Conservation (phyloP, 92 coral and sea anemone species). For the Galaxea fascicularis region DNA sequence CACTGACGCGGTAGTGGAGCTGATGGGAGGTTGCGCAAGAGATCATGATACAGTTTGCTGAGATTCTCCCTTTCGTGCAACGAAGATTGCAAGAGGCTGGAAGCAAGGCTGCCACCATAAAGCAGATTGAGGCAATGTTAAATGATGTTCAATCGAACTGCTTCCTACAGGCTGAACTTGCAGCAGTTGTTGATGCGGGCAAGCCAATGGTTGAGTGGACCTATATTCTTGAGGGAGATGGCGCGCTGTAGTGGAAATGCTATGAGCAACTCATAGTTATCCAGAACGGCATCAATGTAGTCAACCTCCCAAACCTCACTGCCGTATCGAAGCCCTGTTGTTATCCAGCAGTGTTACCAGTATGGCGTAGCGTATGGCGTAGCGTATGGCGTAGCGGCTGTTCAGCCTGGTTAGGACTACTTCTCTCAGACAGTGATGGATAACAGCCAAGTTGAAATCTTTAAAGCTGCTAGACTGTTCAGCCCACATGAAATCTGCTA, state of each 20-base stretch:
- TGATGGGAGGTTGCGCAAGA: conserved; percentile 64
- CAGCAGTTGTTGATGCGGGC: conserved; percentile 59
- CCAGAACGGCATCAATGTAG: conserved; percentile 42
- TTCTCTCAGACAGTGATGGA: neutral
- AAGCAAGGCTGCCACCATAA: conserved; percentile 49
- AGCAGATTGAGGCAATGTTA: conserved; percentile 41
- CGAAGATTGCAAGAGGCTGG: conserved; percentile 27
- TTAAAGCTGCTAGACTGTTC: neutral
- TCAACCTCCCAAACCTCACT: conserved; percentile 24
- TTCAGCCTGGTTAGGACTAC: conserved; percentile 57
- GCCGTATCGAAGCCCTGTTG: neutral
- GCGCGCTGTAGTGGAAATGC: too few species aligned
- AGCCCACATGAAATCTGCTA: neutral
- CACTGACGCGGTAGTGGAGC: conserved; percentile 65
- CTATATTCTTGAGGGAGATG: conserved; percentile 60
- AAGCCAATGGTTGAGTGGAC: conserved; percentile 62
- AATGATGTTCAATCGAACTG: conserved; percentile 31
- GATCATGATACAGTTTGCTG: conserved; percentile 50
- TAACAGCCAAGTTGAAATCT: neutral
- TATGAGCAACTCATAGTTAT: conserved; percentile 42
- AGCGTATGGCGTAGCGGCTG: conserved; percentile 23
- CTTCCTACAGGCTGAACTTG: conserved; percentile 46
- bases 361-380: too few species aligned
- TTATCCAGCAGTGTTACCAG: conserved; percentile 54
- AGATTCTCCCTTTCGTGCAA: conserved; percentile 57